Evolutionary conservation across 2,797 vertebrate species (phyloP).

Genomic region (Sebastes glaucus): DNA sequence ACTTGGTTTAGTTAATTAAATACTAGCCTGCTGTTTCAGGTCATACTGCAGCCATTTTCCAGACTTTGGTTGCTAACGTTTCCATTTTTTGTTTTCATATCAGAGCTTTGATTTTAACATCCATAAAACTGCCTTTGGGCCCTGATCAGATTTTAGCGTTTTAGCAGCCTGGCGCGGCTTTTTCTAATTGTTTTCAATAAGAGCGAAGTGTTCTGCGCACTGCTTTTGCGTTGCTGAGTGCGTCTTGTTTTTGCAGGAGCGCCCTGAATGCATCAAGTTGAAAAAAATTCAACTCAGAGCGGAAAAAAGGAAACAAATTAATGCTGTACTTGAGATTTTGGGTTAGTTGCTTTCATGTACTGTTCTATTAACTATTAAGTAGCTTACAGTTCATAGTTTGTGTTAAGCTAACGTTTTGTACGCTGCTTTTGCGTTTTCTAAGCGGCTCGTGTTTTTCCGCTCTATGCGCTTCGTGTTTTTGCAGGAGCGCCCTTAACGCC

Average conservation of each 20-base stretch:
- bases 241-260: fast-evolving
- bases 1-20: background rate
- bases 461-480: too few relatives aligned
- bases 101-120: constrained; percentile 10
- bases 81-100: background rate
- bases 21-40: background rate
- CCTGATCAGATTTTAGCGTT: background rate
- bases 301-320: background rate
- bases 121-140: constrained; percentile 4
- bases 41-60: background rate
- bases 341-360: background rate
- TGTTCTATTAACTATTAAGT: background rate
- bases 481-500: too few relatives aligned
- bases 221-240: fast-evolving
- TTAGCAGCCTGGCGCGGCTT: background rate
- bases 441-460: fast-evolving
- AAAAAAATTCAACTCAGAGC: fast-evolving
- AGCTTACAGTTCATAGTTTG: background rate
- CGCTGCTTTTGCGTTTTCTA: fast-evolving
- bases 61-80: constrained; percentile 2
- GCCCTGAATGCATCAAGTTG: fast-evolving
- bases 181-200: too few relatives aligned
- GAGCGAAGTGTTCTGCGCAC: too few relatives aligned
- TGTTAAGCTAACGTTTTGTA: background rate
- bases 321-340: too few relatives aligned